Base-by-base conservation (phyloP, 2,888 invertebrate genomes). In the Diplolepis rosae region DNA sequence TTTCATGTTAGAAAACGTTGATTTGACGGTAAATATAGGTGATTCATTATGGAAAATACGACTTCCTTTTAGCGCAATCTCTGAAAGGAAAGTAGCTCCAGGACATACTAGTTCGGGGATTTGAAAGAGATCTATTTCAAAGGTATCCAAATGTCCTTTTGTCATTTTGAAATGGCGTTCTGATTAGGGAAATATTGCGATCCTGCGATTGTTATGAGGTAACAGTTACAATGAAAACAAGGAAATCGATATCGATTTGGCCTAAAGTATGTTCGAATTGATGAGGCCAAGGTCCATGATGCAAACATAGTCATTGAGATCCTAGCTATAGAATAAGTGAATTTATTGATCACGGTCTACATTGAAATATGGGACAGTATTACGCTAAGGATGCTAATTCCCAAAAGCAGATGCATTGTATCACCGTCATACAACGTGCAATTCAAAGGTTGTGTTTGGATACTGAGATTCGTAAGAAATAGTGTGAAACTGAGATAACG, bases 261-360 rank as follows among this genome's bases (percentile, higher is more conserved):
- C 39, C n/a, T 61, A 24, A 24, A 61, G 24, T 24, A 75, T 76
- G 68, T 68, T 65, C 75, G 79, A 73, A 79, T 80, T 84, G 80
- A 84, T 82, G 83, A 79, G 80, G 77, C 74, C 79, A 79, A 79
- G 81, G 80, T 80, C 79, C 77, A 71, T 66, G 80, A 76, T 79
- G 81, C 79, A 83, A 83, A 83, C 81, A 80, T 78, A 82, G 80
- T 81, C 78, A 79, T 82, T 80, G 79, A 77, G 79, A 79, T 74
- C 75, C 80, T 79, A 73, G 72, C 73, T 76, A 75, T 70, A 71
- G 79, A 79, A 83, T 82, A 77, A 79, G 82, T 80, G 79, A 81
- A 82, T 80, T 81, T 80, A 84, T 83, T 83, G 80, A 82, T 81
- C 79, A 75, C 75, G 74, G 77, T 76, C 74, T 80, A 65, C 66